Percentiles rank a stretch among this genome's conserved stretches.
phyloP scores from a whole-genome alignment of 30 jellyfish, hydroid and myxozoan genomes.

The Hydractinia symbiolongicarpus region DNA sequence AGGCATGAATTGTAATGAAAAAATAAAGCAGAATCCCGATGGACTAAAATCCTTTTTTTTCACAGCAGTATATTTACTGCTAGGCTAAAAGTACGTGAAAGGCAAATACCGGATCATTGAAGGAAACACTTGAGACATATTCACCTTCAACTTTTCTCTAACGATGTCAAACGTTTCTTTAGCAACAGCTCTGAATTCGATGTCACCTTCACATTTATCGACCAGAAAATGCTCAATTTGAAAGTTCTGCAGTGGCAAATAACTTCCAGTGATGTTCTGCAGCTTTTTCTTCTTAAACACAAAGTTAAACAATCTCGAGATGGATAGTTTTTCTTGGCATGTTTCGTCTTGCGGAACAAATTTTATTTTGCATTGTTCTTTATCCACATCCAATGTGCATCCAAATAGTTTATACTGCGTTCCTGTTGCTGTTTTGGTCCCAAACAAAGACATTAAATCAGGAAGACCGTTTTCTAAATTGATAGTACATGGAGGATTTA shows the following conservation, averaged over 20 bases:
- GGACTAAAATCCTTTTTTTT: no score
- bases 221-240: conserved; percentile 37
- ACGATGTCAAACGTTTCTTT: conserved; percentile 68
- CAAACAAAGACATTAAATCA: conserved; percentile 10
- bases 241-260: conserved; percentile 46
- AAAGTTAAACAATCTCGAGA: conserved; percentile 16
- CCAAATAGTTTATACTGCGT: conserved; percentile 52
- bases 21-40: no score
- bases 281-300: conserved; percentile 44
- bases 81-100: no score
- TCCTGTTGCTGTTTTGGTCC: conserved; percentile 21
- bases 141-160: conserved; percentile 42
- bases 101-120: not conserved
- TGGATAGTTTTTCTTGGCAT: conserved; percentile 19
- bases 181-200: conserved; percentile 52
- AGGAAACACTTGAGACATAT: not conserved
- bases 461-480: conserved; percentile 2
- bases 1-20: no score
- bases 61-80: no score
- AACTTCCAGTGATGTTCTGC: conserved; percentile 31
- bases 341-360: conserved; percentile 41
- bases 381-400: conserved; percentile 48
- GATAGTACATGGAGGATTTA: no score
- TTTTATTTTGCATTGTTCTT: conserved; percentile 49
- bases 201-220: conserved; percentile 59